Base-by-base conservation (phyloP, 2,113 vertebrate species). In the Penelope pileata region DNA sequence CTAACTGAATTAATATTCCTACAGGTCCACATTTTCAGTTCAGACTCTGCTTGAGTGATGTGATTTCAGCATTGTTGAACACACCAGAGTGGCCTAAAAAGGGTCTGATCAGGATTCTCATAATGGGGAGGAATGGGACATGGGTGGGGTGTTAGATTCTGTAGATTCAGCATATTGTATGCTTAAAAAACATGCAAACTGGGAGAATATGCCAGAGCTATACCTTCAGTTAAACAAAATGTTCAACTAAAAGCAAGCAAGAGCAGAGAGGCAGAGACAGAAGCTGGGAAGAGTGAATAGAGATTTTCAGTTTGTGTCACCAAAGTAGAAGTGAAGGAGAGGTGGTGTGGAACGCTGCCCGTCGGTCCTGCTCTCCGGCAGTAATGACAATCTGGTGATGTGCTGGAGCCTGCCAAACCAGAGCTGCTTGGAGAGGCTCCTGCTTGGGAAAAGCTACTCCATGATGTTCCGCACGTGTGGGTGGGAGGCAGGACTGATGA, bases 391-490 rank as follows among this genome's bases (percentile, higher is more conserved):
- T 12, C 47, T 58, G 42, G 27, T 59, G 4, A 17, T 9, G 10
- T 1, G 0, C 26, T 2, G 0, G 0, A 7, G 51, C 40, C 54
- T 91, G 77, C 29, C 69, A 47, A 36, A n/a, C 4, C 12, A 51
- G 40, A 58, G 32, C 21, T 51, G 66, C 12, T 16, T 45, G 48
- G 73, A 50, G 10, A 17, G 42, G 4, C 58, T 12, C 29, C 58
- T 58, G 42, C 64, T 22, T 47, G 38, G 42, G 38, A 50, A 67
- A 70, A 82, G 45, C 38, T 54, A 22, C 45, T 94, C 30, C 24
- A 16, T 62, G 70, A 7, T 0, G 2, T 51, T 45, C 45, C 56
- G 24, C 22, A 30, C 16, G 0, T 3, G 11, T 56, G 19, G 36
- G 26, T 56, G 6, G 0, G 9, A 16, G 3, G 5, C 4, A 64